Conservation (phyloP, 2,888 invertebrate genomes). For the Tethea ocularis region DNA sequence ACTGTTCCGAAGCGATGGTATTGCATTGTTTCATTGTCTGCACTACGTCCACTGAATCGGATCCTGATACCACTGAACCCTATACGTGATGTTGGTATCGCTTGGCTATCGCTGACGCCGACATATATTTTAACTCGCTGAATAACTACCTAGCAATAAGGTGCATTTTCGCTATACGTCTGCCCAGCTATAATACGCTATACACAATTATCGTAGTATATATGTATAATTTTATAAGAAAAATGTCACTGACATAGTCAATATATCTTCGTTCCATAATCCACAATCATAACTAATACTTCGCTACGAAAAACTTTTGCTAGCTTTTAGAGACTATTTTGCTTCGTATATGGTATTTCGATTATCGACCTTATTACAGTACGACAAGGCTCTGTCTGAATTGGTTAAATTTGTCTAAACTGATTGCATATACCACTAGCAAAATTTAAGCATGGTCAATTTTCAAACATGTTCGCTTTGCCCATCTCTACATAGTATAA, state of each 20-base stretch:
- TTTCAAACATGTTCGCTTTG: too few species aligned
- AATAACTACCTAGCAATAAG: constrained; percentile 13
- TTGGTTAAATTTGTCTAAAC: neutral
- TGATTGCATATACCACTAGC: too few species aligned
- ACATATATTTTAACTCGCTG: too few species aligned
- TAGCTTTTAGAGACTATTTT: neutral
- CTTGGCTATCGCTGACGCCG: too few species aligned
- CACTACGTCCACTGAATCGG: too few species aligned
- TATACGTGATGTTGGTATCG: too few species aligned
- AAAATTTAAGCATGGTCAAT: too few species aligned
- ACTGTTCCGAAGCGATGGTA: too few species aligned
- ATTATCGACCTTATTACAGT: neutral
- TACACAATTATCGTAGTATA: constrained; percentile 30
- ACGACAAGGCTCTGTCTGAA: neutral
- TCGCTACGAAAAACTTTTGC: neutral
- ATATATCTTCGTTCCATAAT: constrained; percentile 30
- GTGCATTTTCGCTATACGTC: constrained; percentile 16
- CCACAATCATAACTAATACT: constrained; percentile 12
- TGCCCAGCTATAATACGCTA: constrained; percentile 22
- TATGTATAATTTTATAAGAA: constrained; percentile 33
- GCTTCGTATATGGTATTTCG: neutral
- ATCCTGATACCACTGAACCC: too few species aligned
- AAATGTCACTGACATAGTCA: constrained; percentile 28
- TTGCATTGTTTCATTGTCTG: too few species aligned
- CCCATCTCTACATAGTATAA: too few species aligned